Evolutionary conservation across 2,113 vertebrate species (phyloP).

Genomic region (Helogale parvula): DNA sequence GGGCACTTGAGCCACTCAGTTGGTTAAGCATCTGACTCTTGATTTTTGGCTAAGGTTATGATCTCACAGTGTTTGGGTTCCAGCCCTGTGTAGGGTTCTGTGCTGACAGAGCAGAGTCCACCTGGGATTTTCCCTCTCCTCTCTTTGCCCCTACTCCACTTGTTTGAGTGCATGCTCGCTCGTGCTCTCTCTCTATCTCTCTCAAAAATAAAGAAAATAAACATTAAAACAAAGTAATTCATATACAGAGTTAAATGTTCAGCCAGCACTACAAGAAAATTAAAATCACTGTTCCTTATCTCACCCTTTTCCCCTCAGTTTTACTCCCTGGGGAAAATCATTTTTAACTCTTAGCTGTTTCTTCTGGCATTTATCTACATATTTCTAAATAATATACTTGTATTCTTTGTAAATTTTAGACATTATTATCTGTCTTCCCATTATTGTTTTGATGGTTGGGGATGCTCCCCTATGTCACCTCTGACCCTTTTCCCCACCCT

Average conservation of each 20-base stretch:
- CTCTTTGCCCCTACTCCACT: no score
- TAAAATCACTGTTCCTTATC: neutral
- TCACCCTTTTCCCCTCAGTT: neutral
- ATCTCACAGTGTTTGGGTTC: no score
- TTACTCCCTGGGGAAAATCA: neutral
- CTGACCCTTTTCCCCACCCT: neutral
- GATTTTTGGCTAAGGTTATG: no score
- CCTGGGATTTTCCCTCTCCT: no score
- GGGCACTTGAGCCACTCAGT: no score
- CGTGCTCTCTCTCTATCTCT: no score
- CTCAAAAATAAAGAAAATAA: no score
- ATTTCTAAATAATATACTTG: constrained; percentile 2
- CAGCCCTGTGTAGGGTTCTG: no score
- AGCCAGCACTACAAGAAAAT: neutral
- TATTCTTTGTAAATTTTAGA: neutral
- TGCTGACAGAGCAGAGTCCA: no score
- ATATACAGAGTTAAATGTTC: neutral
- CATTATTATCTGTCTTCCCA: neutral
- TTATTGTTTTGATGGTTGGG: neutral
- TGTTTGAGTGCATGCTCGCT: no score
- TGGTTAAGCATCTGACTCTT: no score
- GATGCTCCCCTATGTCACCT: neutral
- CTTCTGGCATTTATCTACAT: neutral
- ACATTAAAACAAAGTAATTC: neutral
- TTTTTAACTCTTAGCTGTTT: neutral